Conservation (phyloP, 2,888 invertebrate genomes). For the Eudasyphora cyanicolor region DNA sequence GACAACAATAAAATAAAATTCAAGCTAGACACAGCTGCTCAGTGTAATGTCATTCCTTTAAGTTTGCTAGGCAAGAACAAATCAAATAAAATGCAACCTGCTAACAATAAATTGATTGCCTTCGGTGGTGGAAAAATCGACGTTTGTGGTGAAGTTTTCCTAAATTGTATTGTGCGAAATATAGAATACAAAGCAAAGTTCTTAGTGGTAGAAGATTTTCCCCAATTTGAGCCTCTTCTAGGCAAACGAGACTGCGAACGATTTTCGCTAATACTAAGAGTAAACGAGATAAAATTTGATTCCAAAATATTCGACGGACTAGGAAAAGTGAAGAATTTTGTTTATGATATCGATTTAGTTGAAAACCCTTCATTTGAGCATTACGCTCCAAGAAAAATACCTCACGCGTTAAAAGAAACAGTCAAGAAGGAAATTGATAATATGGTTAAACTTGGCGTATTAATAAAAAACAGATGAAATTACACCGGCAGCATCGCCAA, state of each 20-base stretch:
- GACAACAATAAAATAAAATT: conserved; percentile 59
- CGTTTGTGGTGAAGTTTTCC: neutral
- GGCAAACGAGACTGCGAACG: conserved; percentile 54
- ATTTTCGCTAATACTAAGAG: conserved; percentile 48
- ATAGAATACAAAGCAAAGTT: conserved; percentile 34
- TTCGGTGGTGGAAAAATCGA: conserved; percentile 42
- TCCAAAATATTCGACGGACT: conserved; percentile 32
- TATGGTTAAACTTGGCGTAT: conserved; percentile 49
- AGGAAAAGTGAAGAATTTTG: conserved; percentile 55
- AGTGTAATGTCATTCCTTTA: conserved; percentile 56
- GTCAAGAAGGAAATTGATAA: conserved; percentile 59
- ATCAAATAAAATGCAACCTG: conserved; percentile 15
- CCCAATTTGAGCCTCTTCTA: conserved; percentile 37
- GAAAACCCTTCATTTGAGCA: conserved; percentile 59
- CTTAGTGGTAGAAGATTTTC: conserved; percentile 48
- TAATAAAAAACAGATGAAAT: conserved; percentile 31
- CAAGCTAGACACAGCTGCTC: conserved; percentile 59
- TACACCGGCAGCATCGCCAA: conserved; percentile 12
- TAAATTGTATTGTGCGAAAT: conserved; percentile 34
- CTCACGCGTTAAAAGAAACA: conserved; percentile 49
- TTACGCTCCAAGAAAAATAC: conserved; percentile 58
- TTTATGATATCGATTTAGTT: conserved; percentile 48
- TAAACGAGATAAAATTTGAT: conserved; percentile 39
- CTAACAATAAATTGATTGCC: conserved; percentile 52
- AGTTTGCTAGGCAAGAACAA: conserved; percentile 40